Percentiles rank a stretch among this genome's conserved stretches.
phyloP scores from a whole-genome alignment of 1,140 invertebrate genomes.

The Caenorhabditis briggsae region DNA sequence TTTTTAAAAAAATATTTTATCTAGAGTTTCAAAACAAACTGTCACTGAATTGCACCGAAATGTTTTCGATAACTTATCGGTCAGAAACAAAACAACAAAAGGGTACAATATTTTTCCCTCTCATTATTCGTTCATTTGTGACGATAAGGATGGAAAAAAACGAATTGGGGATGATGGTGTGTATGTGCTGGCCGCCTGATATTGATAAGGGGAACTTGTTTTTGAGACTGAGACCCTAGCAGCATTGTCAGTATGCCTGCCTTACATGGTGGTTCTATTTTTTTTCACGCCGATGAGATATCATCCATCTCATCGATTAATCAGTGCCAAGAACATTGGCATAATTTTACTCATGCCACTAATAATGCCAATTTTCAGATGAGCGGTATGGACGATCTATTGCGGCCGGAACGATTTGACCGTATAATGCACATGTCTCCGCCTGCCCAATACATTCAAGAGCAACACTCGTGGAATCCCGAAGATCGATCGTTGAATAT shows the following conservation, averaged over 20 bases:
- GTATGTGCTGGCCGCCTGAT: slow-evolving; percentile 22
- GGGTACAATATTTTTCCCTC: background rate
- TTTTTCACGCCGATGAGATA: background rate
- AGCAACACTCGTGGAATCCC: slow-evolving; percentile 86
- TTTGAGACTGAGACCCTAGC: slow-evolving; percentile 34
- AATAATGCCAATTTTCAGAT: slow-evolving; percentile 9
- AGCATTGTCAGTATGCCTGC: slow-evolving; percentile 42
- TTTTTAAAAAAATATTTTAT: no score
- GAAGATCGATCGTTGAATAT: slow-evolving; percentile 97
- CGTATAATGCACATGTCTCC: slow-evolving; percentile 60
- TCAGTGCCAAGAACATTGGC: background rate
- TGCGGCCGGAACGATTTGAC: slow-evolving; percentile 67
- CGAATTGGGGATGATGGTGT: background rate
- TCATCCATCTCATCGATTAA: background rate
- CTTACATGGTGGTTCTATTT: slow-evolving; percentile 8
- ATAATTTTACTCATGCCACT: background rate
- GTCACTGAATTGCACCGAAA: no score
- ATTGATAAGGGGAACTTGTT: slow-evolving; percentile 53
- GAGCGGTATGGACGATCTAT: slow-evolving; percentile 66
- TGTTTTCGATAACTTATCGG: no score
- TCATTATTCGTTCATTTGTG: background rate
- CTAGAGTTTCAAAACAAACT: no score
- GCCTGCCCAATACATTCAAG: slow-evolving; percentile 61
- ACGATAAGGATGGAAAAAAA: slow-evolving; percentile 22
- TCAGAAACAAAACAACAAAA: background rate